Percentiles rank a stretch among this genome's conserved stretches.
phyloP scores from a whole-genome alignment of 2,113 vertebrate species.

The Xenus cinereus region DNA sequence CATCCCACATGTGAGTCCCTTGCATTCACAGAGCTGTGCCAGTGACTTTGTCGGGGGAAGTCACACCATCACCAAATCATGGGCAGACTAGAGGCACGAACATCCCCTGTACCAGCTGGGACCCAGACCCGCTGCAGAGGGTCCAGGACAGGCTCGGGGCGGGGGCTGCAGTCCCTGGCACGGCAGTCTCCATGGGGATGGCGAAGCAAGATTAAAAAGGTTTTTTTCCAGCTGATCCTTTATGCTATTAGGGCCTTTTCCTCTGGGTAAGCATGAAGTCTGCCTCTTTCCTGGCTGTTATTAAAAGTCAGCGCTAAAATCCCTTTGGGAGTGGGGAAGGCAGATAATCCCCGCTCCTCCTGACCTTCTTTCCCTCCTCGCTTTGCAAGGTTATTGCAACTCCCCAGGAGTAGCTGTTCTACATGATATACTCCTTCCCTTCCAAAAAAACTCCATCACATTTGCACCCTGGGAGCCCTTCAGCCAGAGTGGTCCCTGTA shows the following conservation, averaged over 20 bases:
- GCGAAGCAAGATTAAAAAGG: background rate
- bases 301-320: constrained; percentile 53
- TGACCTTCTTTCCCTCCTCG: constrained; percentile 17
- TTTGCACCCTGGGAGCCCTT: background rate
- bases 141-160: rapidly evolving
- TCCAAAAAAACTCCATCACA: background rate
- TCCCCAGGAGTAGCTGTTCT: background rate
- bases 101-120: background rate
- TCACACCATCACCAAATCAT: background rate
- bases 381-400: background rate
- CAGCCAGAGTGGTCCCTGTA: background rate
- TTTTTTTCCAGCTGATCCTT: background rate
- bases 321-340: constrained; percentile 3
- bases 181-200: background rate
- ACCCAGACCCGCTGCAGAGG: background rate
- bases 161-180: background rate
- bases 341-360: constrained; percentile 40
- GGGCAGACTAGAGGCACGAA: rapidly evolving
- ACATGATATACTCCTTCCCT: background rate
- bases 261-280: background rate
- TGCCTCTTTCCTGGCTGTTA: constrained; percentile 24
- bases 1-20: rapidly evolving
- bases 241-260: background rate
- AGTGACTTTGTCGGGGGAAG: background rate
- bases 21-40: background rate